Conservation (phyloP, 2,113 vertebrate genomes). For the sheep (Ovis aries) region DNA sequence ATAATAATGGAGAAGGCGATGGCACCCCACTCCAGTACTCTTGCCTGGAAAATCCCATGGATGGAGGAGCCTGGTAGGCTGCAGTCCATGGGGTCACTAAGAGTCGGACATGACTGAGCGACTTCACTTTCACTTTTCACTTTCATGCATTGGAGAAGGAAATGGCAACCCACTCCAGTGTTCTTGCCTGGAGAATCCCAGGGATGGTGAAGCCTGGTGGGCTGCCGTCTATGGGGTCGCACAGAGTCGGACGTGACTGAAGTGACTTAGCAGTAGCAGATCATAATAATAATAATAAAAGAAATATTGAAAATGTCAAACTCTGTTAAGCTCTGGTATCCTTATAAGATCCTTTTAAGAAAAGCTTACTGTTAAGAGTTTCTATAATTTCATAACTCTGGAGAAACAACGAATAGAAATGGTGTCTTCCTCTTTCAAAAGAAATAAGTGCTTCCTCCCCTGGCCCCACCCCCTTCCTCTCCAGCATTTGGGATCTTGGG, state of each 20-base stretch:
- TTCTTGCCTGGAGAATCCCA: too few relatives aligned
- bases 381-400: not conserved
- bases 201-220: too few relatives aligned
- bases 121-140: too few relatives aligned
- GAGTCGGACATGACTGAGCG: too few relatives aligned
- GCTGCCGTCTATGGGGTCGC: too few relatives aligned
- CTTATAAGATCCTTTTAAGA: not conserved
- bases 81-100: too few relatives aligned
- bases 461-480: not conserved
- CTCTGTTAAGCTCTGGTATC: not conserved
- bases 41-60: too few relatives aligned
- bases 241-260: too few relatives aligned
- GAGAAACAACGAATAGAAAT: not conserved
- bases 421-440: not conserved
- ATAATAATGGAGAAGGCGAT: not conserved
- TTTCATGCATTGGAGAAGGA: too few relatives aligned
- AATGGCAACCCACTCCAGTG: too few relatives aligned
- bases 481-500: not conserved
- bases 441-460: not conserved
- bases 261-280: not conserved
- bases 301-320: not conserved
- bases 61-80: too few relatives aligned
- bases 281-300: not conserved
- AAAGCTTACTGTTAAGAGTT: not conserved
- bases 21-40: too few relatives aligned